A percentile compares a stretch with the other conserved stretches of the same genome.
These are phyloP conservation scores for Callionymus lyra DNA, from an alignment of 2,113 vertebrate species.

Conservation along the genomic window DNA sequence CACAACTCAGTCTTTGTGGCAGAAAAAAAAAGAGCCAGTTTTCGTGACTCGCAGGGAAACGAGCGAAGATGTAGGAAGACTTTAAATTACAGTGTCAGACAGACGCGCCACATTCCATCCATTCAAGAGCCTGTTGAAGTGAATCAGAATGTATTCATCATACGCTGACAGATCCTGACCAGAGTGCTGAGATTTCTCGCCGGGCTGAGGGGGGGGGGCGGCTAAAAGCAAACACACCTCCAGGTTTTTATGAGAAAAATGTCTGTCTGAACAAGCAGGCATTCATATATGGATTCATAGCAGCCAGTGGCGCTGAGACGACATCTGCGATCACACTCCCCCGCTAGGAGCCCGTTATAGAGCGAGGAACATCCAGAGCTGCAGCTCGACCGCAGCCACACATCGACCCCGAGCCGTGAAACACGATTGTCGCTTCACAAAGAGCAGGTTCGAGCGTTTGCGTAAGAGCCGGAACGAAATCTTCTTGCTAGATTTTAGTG, in stretches of 20 bases:
- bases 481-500: no score
- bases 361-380: slow-evolving; percentile 44
- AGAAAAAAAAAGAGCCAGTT: no score
- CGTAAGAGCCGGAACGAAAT: no score
- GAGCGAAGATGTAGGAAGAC: neutral
- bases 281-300: slow-evolving; percentile 62
- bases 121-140: no score
- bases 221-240: slow-evolving; percentile 51
- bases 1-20: no score
- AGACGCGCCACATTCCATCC: no score
- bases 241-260: slow-evolving; percentile 53
- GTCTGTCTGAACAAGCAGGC: slow-evolving; percentile 60
- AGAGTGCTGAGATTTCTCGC: slow-evolving; percentile 31
- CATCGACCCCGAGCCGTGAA: no score
- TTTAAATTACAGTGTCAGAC: no score
- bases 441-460: no score
- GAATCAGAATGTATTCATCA: slow-evolving; percentile 33
- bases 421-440: no score
- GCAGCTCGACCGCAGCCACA: no score
- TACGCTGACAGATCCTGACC: slow-evolving; percentile 19
- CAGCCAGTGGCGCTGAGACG: slow-evolving; percentile 36
- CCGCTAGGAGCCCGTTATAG: slow-evolving; percentile 43
- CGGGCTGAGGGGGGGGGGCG: slow-evolving; percentile 14
- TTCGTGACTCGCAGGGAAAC: no score
- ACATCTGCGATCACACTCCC: slow-evolving; percentile 57